Base-by-base conservation (phyloP, 2,113 vertebrate species). In the Vimba vimba region DNA sequence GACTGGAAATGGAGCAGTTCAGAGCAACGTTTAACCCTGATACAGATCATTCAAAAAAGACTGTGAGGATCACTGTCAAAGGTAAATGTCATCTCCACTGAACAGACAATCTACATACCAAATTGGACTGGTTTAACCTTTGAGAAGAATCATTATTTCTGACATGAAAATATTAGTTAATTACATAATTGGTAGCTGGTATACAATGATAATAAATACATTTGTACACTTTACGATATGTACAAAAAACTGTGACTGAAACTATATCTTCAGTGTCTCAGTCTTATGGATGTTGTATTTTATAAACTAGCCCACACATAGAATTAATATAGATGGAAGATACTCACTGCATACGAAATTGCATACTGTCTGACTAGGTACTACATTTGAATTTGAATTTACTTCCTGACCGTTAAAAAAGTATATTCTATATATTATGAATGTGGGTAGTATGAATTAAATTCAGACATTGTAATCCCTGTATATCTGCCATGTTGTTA, bases 31-130 rank as follows among this genome's bases (percentile, higher is more conserved):
- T 83, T 43, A 0, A 59, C 21, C 19, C 0, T 1, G 2, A 0
- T 2, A 21, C 6, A 23, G 19, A 15, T 1, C 0, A 4, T 50
- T 13, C 11, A 50, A 13, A 0, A 4, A 27, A 88, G 87, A 43
- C 21, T 83, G 9, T 92, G 86, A 0, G 27, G 1, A 89, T 93
- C 69, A 83, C 0, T 25, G 82, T 93, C 15, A 39, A 0, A 60
- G 90, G 91, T 93, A 86, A 89, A 86, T 45, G 1, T 21, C 17
- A 33, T 57, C 25, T 77, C 4, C 27, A 79, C 13, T 57, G 62
- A 15, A 27, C 13, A 27, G n/a, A 64, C 11, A 25, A 64, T 23
- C 52, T 57, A 57, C 52, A 57, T 19, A 23, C 8, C 8, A 59
- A 59, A 59, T 2, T n/a, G 57, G 57, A n/a, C n/a, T 23, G n/a